phyloP scores from a whole-genome alignment of 2,113 vertebrate species.

The Prunella himalayana region DNA sequence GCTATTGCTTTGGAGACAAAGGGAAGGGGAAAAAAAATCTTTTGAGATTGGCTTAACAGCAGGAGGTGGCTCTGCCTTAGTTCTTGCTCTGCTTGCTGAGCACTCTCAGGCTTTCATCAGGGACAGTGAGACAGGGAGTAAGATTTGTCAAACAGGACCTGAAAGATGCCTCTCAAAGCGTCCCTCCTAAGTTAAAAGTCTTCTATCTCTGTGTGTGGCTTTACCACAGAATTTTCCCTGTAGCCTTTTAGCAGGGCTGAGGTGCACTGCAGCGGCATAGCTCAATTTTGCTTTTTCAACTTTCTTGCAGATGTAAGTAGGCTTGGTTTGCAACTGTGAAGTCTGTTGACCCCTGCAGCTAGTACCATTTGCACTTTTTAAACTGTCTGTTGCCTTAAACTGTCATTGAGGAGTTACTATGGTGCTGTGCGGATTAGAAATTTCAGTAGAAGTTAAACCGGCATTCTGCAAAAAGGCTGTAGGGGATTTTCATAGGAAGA shows the following conservation, averaged over 20 bases:
- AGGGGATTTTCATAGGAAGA: neutral
- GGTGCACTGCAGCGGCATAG: neutral
- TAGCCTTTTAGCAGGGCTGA: neutral
- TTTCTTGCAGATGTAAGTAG: neutral
- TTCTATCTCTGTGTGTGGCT: rapidly evolving
- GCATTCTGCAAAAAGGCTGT: neutral
- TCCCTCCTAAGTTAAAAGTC: neutral
- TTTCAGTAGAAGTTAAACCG: neutral
- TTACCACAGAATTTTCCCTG: neutral
- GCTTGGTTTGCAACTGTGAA: neutral
- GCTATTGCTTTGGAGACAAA: neutral
- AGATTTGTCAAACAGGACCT: neutral
- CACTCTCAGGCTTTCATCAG: neutral
- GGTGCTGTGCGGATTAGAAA: neutral
- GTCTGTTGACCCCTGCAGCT: neutral
- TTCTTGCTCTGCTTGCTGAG: neutral
- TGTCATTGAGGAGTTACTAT: neutral
- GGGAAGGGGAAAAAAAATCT: neutral
- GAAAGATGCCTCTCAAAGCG: neutral
- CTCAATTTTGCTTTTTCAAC: neutral
- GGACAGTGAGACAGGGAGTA: neutral
- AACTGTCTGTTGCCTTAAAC: neutral
- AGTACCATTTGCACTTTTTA: neutral
- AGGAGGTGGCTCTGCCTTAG: neutral
- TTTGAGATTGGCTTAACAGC: neutral